Evolutionary conservation across 2,888 invertebrate species (phyloP).

Genomic region (Sturmia bella): DNA sequence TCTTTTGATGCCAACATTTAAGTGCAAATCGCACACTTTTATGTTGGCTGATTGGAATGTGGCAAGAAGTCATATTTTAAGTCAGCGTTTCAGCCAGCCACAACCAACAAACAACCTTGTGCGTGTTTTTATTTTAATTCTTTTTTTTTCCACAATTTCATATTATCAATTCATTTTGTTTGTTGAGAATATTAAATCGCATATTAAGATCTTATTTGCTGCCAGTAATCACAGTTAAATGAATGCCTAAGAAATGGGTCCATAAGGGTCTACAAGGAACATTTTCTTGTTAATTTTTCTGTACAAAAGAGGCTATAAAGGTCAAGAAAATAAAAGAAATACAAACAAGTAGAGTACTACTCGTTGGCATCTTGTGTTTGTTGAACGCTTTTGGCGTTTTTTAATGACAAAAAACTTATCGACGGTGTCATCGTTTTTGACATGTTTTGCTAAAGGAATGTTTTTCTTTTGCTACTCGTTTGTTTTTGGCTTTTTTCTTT

Average conservation of each 20-base stretch:
- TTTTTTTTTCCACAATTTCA: slow-evolving; percentile 14
- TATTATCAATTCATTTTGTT: slow-evolving; percentile 41
- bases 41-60: slow-evolving; percentile 57
- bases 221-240: slow-evolving; percentile 55
- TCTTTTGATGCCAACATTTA: slow-evolving; percentile 3
- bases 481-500: too few relatives aligned
- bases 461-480: background rate
- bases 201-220: slow-evolving; percentile 52
- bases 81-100: background rate
- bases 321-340: background rate
- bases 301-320: slow-evolving; percentile 28
- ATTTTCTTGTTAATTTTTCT: slow-evolving; percentile 9
- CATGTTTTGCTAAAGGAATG: background rate
- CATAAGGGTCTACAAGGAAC: background rate
- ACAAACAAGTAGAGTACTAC: background rate
- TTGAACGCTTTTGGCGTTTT: slow-evolving; percentile 41
- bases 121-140: slow-evolving; percentile 26
- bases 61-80: slow-evolving; percentile 6
- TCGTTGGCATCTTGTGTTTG: background rate
- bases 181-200: slow-evolving; percentile 29
- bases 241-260: slow-evolving; percentile 36
- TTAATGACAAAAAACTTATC: slow-evolving; percentile 61
- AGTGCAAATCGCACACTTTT: background rate
- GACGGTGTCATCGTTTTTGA: slow-evolving; percentile 44
- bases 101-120: slow-evolving; percentile 30